Percentiles rank a stretch among this genome's conserved stretches.
These are phyloP conservation scores for Platycercus adscitus DNA, from an alignment of 2,113 vertebrate genomes.

Conservation along the genomic window DNA sequence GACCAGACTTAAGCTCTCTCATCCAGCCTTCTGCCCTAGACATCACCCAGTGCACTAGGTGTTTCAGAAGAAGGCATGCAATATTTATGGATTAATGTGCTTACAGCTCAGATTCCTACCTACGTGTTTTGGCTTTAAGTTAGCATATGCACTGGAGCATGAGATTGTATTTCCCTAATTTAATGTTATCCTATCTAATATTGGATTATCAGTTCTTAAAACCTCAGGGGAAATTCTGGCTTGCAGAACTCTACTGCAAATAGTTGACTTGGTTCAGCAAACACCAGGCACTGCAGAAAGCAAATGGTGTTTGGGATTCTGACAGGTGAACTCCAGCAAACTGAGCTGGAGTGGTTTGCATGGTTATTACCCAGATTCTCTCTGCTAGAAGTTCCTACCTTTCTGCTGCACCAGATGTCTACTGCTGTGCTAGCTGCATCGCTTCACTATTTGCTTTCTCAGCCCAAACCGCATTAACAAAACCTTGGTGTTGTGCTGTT, in stretches of 20 bases:
- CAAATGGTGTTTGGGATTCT: not conserved
- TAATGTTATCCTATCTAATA: not conserved
- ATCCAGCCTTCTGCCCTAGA: not conserved
- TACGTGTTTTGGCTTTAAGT: not conserved
- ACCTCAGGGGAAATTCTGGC: not conserved
- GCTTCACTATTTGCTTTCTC: not conserved
- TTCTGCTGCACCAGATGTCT: not conserved
- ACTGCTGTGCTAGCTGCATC: not conserved
- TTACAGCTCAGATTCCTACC: not conserved
- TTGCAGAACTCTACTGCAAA: not conserved
- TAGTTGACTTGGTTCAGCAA: constrained; percentile 1
- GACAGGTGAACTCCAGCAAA: not conserved
- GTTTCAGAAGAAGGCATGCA: not conserved
- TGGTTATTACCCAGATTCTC: not conserved
- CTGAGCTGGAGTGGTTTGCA: not conserved
- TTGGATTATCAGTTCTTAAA: constrained; percentile 22
- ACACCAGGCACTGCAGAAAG: not conserved
- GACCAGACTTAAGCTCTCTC: not conserved
- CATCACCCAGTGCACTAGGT: not conserved
- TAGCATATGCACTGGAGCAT: not conserved
- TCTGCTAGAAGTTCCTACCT: not conserved
- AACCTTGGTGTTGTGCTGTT: not conserved
- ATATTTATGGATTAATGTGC: not conserved
- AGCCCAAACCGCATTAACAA: not conserved
- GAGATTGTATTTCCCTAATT: constrained; percentile 3